Percentiles rank a stretch among this genome's conserved stretches.
phyloP scores from a whole-genome alignment of 1,140 invertebrate genomes.

The Tetragonula clypearis region DNA sequence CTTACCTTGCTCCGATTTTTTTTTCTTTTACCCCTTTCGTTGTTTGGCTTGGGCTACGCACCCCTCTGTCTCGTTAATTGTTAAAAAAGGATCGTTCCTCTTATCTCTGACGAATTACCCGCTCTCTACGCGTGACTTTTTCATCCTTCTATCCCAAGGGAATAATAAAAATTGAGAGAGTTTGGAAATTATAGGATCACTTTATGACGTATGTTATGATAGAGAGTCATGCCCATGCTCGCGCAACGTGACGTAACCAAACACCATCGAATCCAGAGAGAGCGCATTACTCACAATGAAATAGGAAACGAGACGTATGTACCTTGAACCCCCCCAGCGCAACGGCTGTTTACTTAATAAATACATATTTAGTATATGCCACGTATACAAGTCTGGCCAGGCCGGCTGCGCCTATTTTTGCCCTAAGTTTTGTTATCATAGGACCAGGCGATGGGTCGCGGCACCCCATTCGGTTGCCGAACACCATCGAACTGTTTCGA shows the following conservation, averaged over 20 bases:
- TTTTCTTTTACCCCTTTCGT: not conserved
- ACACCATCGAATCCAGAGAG: conserved; percentile 42
- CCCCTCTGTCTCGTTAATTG: conserved; percentile 10
- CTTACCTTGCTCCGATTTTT: not conserved
- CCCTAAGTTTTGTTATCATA: conserved; percentile 79
- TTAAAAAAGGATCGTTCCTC: not conserved
- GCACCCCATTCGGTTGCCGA: conserved; percentile 60
- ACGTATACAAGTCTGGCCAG: conserved; percentile 68
- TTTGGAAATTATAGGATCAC: too few species aligned
- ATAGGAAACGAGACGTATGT: conserved; percentile 60
- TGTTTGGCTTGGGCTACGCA: not conserved
- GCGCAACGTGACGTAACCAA: conserved; percentile 51
- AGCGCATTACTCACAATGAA: conserved; percentile 61
- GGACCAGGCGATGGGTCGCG: conserved; percentile 72
- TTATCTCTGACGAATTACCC: not conserved
- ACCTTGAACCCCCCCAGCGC: conserved; percentile 60
- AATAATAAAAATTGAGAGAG: not conserved
- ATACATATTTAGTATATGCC: conserved; percentile 80
- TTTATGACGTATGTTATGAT: not conserved
- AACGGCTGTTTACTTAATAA: conserved; percentile 80
- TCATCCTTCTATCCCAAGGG: not conserved
- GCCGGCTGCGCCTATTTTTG: conserved; percentile 79
- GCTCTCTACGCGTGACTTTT: not conserved
- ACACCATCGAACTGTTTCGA: conserved; percentile 31
- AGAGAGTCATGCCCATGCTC: not conserved